Conservation (phyloP, 1,140 invertebrate species). For the Apis dorsata region DNA sequence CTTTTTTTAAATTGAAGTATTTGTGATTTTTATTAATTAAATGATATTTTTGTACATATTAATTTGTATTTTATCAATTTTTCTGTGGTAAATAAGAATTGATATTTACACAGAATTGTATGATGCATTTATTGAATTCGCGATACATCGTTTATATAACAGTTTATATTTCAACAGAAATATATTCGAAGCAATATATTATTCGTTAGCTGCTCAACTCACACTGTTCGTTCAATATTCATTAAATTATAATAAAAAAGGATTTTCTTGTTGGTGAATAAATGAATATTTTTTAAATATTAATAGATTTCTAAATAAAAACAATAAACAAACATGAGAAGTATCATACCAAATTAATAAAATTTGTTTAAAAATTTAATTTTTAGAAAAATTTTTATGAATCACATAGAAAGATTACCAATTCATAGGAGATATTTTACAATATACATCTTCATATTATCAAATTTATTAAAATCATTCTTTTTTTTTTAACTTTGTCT, state of each 20-base stretch:
- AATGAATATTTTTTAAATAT: neutral
- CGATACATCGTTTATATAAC: conserved; percentile 20
- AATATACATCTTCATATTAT: neutral
- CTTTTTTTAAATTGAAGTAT: neutral
- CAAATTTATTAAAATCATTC: neutral
- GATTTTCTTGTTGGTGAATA: neutral
- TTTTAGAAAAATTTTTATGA: neutral
- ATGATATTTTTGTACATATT: conserved; percentile 42
- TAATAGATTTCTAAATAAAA: neutral
- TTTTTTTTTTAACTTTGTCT: neutral
- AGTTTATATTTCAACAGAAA: conserved; percentile 17
- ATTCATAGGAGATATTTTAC: neutral
- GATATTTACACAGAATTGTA: conserved; percentile 30
- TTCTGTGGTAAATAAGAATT: conserved; percentile 17
- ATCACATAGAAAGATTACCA: neutral
- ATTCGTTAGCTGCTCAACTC: conserved; percentile 4
- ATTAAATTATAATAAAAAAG: conserved; percentile 3
- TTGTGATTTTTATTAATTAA: conserved; percentile 4
- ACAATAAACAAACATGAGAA: neutral
- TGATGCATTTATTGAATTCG: conserved; percentile 41
- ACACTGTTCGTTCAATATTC: neutral
- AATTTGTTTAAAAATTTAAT: neutral
- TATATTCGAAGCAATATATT: conserved; percentile 16
- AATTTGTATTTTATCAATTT: neutral
- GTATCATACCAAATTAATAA: neutral